A percentile compares a stretch with the other conserved stretches of the same genome.
These are phyloP conservation scores for Euura saliciscinereae DNA, from an alignment of 1,140 invertebrate species.

Conservation along the genomic window DNA sequence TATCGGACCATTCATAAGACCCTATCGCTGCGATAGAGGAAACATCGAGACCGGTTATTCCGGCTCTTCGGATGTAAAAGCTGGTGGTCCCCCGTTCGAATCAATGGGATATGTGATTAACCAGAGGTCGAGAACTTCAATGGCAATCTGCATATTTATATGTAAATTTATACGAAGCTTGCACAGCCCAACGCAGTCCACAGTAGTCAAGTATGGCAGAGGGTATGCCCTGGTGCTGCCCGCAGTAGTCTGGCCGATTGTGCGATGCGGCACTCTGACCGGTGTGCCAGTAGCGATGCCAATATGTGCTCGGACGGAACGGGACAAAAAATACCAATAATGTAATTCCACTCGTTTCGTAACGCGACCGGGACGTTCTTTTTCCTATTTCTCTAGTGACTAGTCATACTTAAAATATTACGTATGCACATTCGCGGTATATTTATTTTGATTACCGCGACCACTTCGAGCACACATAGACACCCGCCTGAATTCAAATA, in stretches of 20 bases:
- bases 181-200: not conserved
- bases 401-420: no score
- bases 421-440: no score
- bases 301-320: not conserved
- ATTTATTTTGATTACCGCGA: no score
- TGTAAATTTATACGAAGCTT: not conserved
- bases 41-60: not conserved
- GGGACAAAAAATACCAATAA: not conserved
- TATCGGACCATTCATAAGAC: no score
- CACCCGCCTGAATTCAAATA: no score
- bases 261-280: not conserved
- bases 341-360: no score
- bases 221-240: not conserved
- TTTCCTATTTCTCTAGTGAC: no score
- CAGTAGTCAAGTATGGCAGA: not conserved
- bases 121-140: not conserved
- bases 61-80: not conserved
- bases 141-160: not conserved
- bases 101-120: conserved; percentile 5
- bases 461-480: no score
- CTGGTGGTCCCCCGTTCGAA: not conserved
- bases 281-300: not conserved
- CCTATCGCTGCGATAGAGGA: not conserved
- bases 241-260: not conserved
- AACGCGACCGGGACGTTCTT: no score